Base-by-base conservation (phyloP, 2,797 vertebrate genomes). In the Eulemur mongoz region DNA sequence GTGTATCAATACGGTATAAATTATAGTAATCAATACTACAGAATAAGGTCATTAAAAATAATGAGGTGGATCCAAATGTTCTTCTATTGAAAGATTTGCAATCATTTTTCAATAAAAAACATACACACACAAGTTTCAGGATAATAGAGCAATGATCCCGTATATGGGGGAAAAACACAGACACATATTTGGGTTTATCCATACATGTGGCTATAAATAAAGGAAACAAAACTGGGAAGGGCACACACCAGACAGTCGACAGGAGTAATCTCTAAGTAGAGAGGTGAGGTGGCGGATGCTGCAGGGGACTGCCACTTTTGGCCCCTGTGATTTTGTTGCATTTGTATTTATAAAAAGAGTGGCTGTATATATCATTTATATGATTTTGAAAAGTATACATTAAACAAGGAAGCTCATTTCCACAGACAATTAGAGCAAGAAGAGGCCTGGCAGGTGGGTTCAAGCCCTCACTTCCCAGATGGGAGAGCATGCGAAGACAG, bases 21-120 rank as follows among this genome's bases (percentile, higher is more conserved):
- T 88, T 57, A 82, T 0, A 95, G 45, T 43, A 69, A 90, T 92
- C 81, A 81, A 75, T 70, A 80, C 30, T 76, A 94, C 27, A 90
- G 45, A 78, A 88, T 63, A 57, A 96, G 35, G 32, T 78, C 75
- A 93, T 93, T 89, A 73, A 76, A 96, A 94, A 89, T 91, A 94
- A 95, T 76, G n/a, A 96, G 17, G 76, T 82, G 81, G 48, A 84
- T 63, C n/a, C 18, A 72, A 96, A 80, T 69, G 18, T 87, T 81
- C 52, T 90, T 38, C 83, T 89, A 54, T 22, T 67, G 70, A 90
- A 72, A 91, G 40, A 87, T 57, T 91, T 81, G 40, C 32, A 52
- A 52, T 93, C 54, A 52, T 35, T 89, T 94, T 88, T 38, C 63
- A 89, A 52, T 76, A 27, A 63, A 95, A 97, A 84, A 27, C 22